phyloP scores from a whole-genome alignment of 1,140 invertebrate species.

The Hestina assimilis region DNA sequence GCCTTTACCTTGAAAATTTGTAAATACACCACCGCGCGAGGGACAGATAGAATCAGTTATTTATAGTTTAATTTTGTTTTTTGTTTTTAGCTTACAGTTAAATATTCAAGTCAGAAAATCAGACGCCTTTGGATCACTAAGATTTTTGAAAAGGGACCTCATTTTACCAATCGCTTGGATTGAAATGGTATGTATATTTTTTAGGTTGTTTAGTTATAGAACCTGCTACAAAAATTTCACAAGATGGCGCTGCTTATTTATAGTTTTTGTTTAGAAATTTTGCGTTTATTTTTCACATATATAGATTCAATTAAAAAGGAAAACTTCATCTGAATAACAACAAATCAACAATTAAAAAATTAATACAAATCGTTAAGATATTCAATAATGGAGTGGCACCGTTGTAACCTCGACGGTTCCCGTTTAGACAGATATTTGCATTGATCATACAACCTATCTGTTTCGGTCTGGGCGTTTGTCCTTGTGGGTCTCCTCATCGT shows the following conservation, averaged over 20 bases:
- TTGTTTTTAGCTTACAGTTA: slow-evolving; percentile 63
- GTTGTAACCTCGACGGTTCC: too few species aligned
- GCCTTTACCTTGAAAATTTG: too few species aligned
- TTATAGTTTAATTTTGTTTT: slow-evolving; percentile 11
- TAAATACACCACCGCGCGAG: too few species aligned
- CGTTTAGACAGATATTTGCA: too few species aligned
- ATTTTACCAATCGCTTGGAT: slow-evolving; percentile 71
- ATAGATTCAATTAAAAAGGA: neutral
- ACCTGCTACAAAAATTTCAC: too few species aligned
- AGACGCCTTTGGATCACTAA: slow-evolving; percentile 37
- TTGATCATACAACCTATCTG: too few species aligned
- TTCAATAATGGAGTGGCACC: too few species aligned
- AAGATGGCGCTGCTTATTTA: too few species aligned
- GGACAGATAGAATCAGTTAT: neutral
- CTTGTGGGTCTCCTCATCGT: too few species aligned
- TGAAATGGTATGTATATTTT: slow-evolving; percentile 59
- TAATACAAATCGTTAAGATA: too few species aligned
- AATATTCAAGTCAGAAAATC: slow-evolving; percentile 67
- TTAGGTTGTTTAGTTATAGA: neutral
- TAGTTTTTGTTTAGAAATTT: too few species aligned
- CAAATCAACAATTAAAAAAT: neutral
- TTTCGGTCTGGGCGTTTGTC: too few species aligned
- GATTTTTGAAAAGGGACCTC: slow-evolving; percentile 49
- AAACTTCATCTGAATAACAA: neutral
- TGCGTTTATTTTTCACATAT: neutral